phyloP scores from a whole-genome alignment of 2,888 invertebrate species.

The Luperina testacea region DNA sequence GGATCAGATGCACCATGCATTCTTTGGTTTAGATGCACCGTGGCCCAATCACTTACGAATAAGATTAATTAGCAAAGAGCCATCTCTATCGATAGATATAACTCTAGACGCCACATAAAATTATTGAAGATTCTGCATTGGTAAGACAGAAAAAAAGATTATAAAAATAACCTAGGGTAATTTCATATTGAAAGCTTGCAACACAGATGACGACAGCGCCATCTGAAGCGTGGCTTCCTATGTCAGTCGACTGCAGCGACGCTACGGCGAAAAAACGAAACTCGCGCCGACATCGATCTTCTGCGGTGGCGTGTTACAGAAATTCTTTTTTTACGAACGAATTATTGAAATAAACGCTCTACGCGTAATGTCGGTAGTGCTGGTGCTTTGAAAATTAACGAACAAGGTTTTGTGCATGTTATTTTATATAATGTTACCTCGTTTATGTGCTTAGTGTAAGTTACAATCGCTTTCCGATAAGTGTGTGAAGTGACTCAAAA shows the following conservation, averaged over 20 bases:
- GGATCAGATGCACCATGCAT: no score
- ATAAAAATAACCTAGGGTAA: background rate
- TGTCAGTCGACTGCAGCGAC: slow-evolving; percentile 74
- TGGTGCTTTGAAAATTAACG: slow-evolving; percentile 84
- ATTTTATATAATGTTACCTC: slow-evolving; percentile 83
- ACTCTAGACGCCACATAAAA: background rate
- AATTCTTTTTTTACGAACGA: slow-evolving; percentile 83
- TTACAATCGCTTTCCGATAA: slow-evolving; percentile 78
- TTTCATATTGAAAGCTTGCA: slow-evolving; percentile 65
- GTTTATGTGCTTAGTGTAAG: slow-evolving; percentile 87
- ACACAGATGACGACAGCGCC: slow-evolving; percentile 72
- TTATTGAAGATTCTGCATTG: background rate
- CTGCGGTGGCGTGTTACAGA: slow-evolving; percentile 82
- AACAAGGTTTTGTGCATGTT: slow-evolving; percentile 83
- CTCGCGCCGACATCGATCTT: slow-evolving; percentile 87
- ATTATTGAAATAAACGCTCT: slow-evolving; percentile 82
- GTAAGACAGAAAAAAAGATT: background rate
- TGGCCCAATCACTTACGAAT: background rate
- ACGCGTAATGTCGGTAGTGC: slow-evolving; percentile 87
- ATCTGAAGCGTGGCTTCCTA: slow-evolving; percentile 71
- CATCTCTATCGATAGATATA: background rate
- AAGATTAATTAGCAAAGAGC: background rate
- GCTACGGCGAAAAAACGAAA: slow-evolving; percentile 81
- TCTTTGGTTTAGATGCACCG: background rate
- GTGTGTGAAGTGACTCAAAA: slow-evolving; percentile 83